Base-by-base conservation (phyloP, 30 jellyfish, hydroid and myxozoan species). In the Chrysaora quinquecirrha region DNA sequence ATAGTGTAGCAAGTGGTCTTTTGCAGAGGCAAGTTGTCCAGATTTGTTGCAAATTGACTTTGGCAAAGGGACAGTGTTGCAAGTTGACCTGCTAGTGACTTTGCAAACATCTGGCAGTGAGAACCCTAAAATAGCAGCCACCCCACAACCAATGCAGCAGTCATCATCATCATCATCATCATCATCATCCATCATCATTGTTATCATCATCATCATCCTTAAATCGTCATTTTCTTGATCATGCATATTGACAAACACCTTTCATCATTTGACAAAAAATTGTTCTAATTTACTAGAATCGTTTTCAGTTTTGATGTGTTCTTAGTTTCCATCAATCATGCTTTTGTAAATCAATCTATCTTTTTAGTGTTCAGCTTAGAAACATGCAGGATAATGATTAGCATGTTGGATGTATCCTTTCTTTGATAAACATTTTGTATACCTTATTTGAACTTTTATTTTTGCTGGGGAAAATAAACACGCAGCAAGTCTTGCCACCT, bases 381-480 rank as follows among this genome's bases (percentile, higher is more conserved):
- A 64, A 76, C 98, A 38, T 93, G 98, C 87, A 90, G 98, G 56
- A 68, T 76, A 35, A 87, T 87, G 96, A 94, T 94, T 3, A 72
- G 81, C 66, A 94, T 94, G 99, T 52, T 94, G 75, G 99, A 94
- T 73, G 96, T 87, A 87, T 87, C 96, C 78, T 76, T 69, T 69
- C 58, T n/a, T 29, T 34, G 1, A 12, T 16, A 48, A 48, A 60
- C 6, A 25, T 10, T 21, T 12, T n/a, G 10, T 22, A n/a, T 10
- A n/a, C 6, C 72, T 60, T 20, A 25, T 20, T 6, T 60, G 10
- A n/a, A 25, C 58, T 6, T 43, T 43, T 43, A 43, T 43, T 43
- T 6, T 6, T 43, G 58, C 12, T 9, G 58, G 58, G 58, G 16
- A 43, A 16, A 16, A 16, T 9, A 43, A 43, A 16, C 16, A 43